Base-by-base conservation (phyloP, 2,888 invertebrate genomes). In the Criorhina ranunculi region DNA sequence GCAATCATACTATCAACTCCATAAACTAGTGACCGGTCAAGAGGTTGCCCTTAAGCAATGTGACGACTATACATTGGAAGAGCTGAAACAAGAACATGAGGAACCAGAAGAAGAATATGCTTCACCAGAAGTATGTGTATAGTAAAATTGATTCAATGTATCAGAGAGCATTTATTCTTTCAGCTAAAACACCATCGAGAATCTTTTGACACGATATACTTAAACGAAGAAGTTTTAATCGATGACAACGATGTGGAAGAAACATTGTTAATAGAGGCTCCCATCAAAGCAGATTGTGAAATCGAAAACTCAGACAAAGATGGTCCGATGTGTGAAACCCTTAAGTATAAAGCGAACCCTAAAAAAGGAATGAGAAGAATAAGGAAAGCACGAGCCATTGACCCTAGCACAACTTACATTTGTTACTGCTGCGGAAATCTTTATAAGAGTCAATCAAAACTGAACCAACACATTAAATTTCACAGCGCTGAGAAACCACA, bases 361-460 rank as follows among this genome's bases (percentile, higher is more conserved):
- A 37, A 29, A 17, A 35, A 35, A 31, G 57, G 2, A 24, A 31
- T 31, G 3, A 59, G 31, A 46, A 55, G 33, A 0, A 2, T 49
- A 17, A 73, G 44, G 42, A 77, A 55, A 5, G 60, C 12, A 2
- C 72, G 51, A 62, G 12, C 67, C n/a, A 8, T 24, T 3, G 9
- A 72, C 37, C 53, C 51, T 0, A 29, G 7, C 12, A 42, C 53
- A 2, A 88, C 87, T 12, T 89, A 89, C 29, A 90, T 91, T 6
- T 92, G 92, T 76, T 91, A 92, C 75, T 89, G 91, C 17, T 92
- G 92, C 64, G 92, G 91, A 11, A 92, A 92, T 62, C 88, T 89
- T 60, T 92, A 92, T 81, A 90, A 90, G 19, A 89, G 90, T 3
- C 90, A 90, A 78, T 91, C 91, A 17, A 90, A 91, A 2, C 88